phyloP scores from a whole-genome alignment of 2,113 vertebrate species.

The Myrmophylax atrothorax region DNA sequence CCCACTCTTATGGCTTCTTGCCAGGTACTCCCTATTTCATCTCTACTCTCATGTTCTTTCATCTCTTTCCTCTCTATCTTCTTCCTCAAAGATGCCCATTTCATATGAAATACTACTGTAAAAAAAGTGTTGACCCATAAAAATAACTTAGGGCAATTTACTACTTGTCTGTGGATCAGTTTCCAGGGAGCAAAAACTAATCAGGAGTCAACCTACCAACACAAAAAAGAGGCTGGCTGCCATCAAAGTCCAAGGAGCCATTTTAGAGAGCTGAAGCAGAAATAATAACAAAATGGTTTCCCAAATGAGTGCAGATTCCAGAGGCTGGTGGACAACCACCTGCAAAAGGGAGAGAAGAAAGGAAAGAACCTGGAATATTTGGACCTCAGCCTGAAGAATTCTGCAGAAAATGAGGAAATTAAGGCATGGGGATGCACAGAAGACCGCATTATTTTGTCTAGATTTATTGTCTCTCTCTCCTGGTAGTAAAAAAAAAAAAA shows the following conservation, averaged over 20 bases:
- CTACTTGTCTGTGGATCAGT: background rate
- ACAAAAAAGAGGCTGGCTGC: rapidly evolving
- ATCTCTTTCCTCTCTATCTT: background rate
- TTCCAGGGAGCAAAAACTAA: background rate
- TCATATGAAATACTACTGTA: background rate
- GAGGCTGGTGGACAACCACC: background rate
- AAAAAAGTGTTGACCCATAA: background rate
- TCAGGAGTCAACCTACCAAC: background rate
- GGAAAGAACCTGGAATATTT: background rate
- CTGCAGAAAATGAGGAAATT: background rate
- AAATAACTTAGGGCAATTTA: background rate
- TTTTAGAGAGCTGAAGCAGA: background rate
- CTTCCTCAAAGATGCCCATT: background rate
- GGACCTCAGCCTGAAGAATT: background rate
- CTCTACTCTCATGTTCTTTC: background rate
- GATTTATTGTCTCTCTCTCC: background rate
- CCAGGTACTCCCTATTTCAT: background rate
- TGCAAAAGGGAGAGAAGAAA: background rate
- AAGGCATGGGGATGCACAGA: background rate
- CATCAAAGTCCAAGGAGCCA: background rate
- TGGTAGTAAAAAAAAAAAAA: background rate
- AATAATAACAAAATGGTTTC: background rate
- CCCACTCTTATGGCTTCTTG: background rate
- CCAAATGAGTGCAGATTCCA: background rate
- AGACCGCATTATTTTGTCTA: background rate